Conservation (phyloP, 2,113 vertebrate genomes). For the Stercorarius parasiticus region DNA sequence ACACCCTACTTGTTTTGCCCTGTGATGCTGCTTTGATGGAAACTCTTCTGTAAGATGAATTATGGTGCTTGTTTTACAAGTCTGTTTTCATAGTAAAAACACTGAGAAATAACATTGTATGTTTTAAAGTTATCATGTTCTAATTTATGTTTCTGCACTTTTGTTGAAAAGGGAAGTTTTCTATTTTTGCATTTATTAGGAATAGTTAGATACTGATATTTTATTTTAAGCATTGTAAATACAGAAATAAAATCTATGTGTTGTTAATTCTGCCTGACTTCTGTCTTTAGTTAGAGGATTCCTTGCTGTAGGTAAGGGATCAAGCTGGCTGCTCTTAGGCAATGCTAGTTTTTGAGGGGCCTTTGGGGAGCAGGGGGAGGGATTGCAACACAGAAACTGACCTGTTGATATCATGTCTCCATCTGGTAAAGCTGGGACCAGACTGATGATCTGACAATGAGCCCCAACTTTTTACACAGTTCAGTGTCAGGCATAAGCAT, state of each 20-base stretch:
- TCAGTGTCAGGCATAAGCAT: not conserved
- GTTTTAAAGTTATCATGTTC: constrained; percentile 55
- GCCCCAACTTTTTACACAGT: not conserved
- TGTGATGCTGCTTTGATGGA: constrained; percentile 57
- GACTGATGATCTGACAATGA: not conserved
- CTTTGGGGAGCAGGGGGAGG: not conserved
- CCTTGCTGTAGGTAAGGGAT: not conserved
- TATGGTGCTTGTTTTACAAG: constrained; percentile 42
- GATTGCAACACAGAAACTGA: not conserved
- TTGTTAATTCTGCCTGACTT: not conserved
- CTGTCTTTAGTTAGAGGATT: not conserved
- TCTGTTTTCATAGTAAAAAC: constrained; percentile 47
- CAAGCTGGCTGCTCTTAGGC: not conserved
- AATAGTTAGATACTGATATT: constrained; percentile 42
- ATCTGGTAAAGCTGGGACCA: not conserved
- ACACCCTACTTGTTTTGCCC: constrained; percentile 54
- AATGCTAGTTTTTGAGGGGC: fast-evolving
- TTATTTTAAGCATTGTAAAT: constrained; percentile 65
- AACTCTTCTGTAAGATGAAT: constrained; percentile 63
- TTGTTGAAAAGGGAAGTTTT: constrained; percentile 48
- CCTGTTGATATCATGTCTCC: not conserved
- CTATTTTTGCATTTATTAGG: constrained; percentile 71
- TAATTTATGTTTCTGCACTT: constrained; percentile 58
- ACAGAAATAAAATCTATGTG: constrained; percentile 62
- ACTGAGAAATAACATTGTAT: constrained; percentile 23